Evolutionary conservation across 2,888 invertebrate genomes (phyloP).

Genomic region (Entomobrya proxima): DNA sequence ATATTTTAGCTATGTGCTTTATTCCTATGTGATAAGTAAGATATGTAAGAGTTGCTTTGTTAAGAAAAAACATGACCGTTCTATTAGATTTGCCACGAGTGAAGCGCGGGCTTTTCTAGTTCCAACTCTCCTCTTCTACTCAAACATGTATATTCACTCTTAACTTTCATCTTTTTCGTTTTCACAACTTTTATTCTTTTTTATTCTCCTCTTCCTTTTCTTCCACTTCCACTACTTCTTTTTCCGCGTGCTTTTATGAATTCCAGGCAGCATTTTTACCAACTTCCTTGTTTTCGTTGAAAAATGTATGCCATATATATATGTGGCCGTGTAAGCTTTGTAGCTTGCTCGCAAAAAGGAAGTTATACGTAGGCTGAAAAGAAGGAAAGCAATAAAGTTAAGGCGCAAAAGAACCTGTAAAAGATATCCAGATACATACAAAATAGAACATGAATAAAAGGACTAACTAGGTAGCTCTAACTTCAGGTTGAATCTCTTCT

Average conservation of each 20-base stretch:
- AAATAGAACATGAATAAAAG: background rate
- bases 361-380: background rate
- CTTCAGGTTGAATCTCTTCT: constrained; percentile 25
- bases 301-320: too few relatives aligned
- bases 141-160: constrained; percentile 22
- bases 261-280: constrained; percentile 56
- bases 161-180: constrained; percentile 46
- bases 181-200: constrained; percentile 48
- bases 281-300: constrained; percentile 50
- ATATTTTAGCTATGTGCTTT: background rate
- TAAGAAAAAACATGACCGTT: constrained; percentile 44
- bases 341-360: constrained; percentile 11
- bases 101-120: constrained; percentile 45
- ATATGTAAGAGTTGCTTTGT: constrained; percentile 8
- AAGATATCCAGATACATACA: background rate
- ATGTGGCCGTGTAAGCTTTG: background rate
- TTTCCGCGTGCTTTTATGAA: constrained; percentile 51
- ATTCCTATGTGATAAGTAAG: too few relatives aligned
- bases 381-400: constrained; percentile 46
- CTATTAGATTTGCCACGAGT: constrained; percentile 61
- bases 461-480: constrained; percentile 4
- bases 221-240: background rate
- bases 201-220: background rate
- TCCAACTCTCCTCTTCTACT: background rate
- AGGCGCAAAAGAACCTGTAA: constrained; percentile 35